Percentiles rank a stretch among this genome's conserved stretches.
These are phyloP conservation scores for Rhombomys opimus DNA, from an alignment of 2,113 vertebrate species.

Conservation along the genomic window DNA sequence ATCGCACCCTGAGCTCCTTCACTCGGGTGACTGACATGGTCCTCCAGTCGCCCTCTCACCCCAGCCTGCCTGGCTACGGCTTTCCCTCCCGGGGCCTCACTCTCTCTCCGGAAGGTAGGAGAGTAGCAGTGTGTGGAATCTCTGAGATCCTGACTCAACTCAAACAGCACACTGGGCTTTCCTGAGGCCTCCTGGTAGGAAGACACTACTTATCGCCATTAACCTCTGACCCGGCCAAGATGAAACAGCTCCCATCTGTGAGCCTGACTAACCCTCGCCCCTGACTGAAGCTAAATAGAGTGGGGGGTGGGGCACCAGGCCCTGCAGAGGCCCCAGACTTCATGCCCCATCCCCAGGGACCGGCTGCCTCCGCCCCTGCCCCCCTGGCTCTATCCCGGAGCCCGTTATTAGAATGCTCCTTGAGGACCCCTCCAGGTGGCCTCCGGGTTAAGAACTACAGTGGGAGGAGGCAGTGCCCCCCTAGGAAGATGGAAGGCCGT, in stretches of 20 bases:
- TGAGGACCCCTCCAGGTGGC: slow-evolving; percentile 63
- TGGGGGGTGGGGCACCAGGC: slow-evolving; percentile 12
- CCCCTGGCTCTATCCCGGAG: neutral
- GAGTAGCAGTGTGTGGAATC: slow-evolving; percentile 61
- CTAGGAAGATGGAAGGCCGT: slow-evolving; percentile 66
- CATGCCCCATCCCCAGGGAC: accelerated
- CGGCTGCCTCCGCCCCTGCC: neutral
- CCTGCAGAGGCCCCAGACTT: neutral
- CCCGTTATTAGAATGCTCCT: slow-evolving; percentile 44
- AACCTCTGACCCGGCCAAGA: slow-evolving; percentile 78
- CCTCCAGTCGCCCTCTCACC: neutral
- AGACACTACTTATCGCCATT: slow-evolving; percentile 81
- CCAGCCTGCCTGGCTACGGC: neutral
- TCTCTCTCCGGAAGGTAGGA: slow-evolving; percentile 38
- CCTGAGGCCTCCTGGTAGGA: slow-evolving; percentile 74
- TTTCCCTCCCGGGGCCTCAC: slow-evolving; percentile 40
- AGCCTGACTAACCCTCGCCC: neutral
- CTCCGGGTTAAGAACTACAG: slow-evolving; percentile 62
- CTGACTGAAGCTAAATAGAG: slow-evolving; percentile 64
- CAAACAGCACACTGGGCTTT: slow-evolving; percentile 67
- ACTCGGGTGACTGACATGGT: neutral
- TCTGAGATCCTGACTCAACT: slow-evolving; percentile 64
- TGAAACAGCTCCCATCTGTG: slow-evolving; percentile 75
- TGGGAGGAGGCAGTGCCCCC: slow-evolving; percentile 56
- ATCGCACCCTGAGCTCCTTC: neutral